Evolutionary conservation across 2,113 vertebrate species (phyloP), one percentile per base, ranked within the genome.

Genomic region (Lagenorhynchus albirostris): DNA sequence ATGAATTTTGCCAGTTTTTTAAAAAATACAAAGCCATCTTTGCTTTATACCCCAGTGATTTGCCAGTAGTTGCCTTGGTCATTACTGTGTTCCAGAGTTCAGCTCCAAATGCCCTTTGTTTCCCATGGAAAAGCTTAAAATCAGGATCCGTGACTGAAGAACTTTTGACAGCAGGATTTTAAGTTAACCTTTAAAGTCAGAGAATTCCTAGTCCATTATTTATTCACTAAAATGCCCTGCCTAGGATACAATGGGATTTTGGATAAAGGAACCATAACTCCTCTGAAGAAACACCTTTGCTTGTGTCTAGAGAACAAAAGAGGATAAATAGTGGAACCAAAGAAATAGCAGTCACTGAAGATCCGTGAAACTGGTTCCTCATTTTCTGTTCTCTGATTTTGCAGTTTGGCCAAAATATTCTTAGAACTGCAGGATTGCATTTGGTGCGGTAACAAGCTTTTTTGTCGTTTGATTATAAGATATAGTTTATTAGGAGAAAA

Each of bases 111-210:
- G 15, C 21, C 44, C 41, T 47, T 92, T 29, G n/a, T 14, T 68
- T 71, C 82, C 38, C 41, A 33, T 36, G 81, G 67, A 91, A 44
- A 89, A 73, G 17, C 33, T 80, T 80, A 93, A 80, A 76, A 58
- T n/a, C 29, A 91, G 73, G 20, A 38, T 91, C 53, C 36, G 3
- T 92, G 55, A 85, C 44, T 10, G 8, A 41, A 8, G 9, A 93
- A 13, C 50, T 73, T 62, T 94, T 84, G 29, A 65, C 36, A 44
- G 31, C 29, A n/a, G 38, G n/a, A 60, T 41, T 85, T 44, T 77
- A 58, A 94, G 31, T 89, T 89, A 81, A 81, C 26, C 20, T 92
- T 83, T 94, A 74, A 91, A 87, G 83, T 89, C 60, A 33, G 23
- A 92, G 29, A 93, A 58, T 71, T 81, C 25, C n/a, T 84, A 82